Conservation (phyloP, 1,140 invertebrate genomes). For the Sarcophaga peregrina region DNA sequence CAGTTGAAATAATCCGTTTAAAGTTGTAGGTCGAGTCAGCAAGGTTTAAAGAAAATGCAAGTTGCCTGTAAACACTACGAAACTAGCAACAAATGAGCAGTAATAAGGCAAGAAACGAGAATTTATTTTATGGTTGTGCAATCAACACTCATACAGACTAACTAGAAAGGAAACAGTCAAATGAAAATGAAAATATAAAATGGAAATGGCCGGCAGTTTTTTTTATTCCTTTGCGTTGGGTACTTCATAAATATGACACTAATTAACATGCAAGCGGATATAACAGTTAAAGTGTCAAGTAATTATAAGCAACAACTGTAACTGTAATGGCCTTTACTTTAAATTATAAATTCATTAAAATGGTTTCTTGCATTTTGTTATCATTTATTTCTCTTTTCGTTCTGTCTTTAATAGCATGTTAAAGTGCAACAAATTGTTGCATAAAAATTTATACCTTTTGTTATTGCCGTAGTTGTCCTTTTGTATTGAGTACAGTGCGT, state of each 20-base stretch:
- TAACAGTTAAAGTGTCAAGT: conserved; percentile 35
- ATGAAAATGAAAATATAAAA: background rate
- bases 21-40: background rate
- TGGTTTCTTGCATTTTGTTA: too few relatives aligned
- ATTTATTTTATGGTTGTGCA: background rate
- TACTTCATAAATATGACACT: background rate
- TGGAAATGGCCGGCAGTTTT: background rate
- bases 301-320: conserved; percentile 17
- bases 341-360: background rate
- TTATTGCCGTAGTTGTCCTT: too few relatives aligned
- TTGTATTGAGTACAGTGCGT: too few relatives aligned
- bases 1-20: conserved; percentile 15
- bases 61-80: too few relatives aligned
- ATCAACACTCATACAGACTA: too few relatives aligned
- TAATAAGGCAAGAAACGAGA: background rate
- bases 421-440: too few relatives aligned
- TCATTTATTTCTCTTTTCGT: too few relatives aligned
- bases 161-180: background rate
- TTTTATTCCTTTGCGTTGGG: background rate
- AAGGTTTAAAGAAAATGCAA: too few relatives aligned
- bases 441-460: too few relatives aligned
- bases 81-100: background rate
- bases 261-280: conserved; percentile 36
- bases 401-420: too few relatives aligned
- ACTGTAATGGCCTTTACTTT: background rate